These are phyloP conservation scores for Liolophura sinensis DNA, from an alignment of 1,140 invertebrate genomes.

Conservation along the genomic window DNA sequence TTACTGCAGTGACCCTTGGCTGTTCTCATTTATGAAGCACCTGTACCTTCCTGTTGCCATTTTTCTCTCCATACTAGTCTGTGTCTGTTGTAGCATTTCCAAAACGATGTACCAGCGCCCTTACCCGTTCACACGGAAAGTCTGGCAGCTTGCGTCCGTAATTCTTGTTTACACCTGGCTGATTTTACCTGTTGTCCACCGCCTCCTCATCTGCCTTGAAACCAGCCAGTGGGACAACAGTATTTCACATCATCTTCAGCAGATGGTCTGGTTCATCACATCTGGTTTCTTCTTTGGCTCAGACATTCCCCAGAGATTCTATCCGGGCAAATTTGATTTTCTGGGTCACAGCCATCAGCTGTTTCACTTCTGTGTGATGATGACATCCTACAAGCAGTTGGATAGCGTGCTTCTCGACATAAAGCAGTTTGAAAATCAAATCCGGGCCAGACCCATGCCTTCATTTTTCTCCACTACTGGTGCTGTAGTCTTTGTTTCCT, in stretches of 20 bases:
- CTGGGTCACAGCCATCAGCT: conserved; percentile 56
- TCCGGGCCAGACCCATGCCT: no score
- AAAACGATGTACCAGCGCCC: conserved; percentile 48
- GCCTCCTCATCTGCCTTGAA: conserved; percentile 21
- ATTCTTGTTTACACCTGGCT: conserved; percentile 47
- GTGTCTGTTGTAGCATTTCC: conserved; percentile 43
- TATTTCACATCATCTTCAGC: conserved; percentile 41
- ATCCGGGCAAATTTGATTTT: conserved; percentile 54
- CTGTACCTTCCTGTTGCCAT: conserved; percentile 35
- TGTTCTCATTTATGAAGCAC: neutral
- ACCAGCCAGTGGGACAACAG: conserved; percentile 34
- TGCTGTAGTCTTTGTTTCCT: no score
- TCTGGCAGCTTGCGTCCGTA: conserved; percentile 53
- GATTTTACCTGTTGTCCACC: conserved; percentile 47
- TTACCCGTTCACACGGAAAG: conserved; percentile 50
- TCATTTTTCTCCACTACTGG: no score
- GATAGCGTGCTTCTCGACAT: conserved; percentile 46
- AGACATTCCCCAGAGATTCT: conserved; percentile 54
- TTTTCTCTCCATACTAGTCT: conserved; percentile 37
- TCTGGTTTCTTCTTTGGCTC: conserved; percentile 54
- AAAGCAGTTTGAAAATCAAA: neutral
- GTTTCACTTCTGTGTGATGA: conserved; percentile 54
- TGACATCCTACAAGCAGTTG: conserved; percentile 48
- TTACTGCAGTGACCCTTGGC: conserved; percentile 34
- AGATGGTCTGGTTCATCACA: conserved; percentile 51